phyloP scores from a whole-genome alignment of 1,140 invertebrate genomes.

The Cryptotermes secundus region DNA sequence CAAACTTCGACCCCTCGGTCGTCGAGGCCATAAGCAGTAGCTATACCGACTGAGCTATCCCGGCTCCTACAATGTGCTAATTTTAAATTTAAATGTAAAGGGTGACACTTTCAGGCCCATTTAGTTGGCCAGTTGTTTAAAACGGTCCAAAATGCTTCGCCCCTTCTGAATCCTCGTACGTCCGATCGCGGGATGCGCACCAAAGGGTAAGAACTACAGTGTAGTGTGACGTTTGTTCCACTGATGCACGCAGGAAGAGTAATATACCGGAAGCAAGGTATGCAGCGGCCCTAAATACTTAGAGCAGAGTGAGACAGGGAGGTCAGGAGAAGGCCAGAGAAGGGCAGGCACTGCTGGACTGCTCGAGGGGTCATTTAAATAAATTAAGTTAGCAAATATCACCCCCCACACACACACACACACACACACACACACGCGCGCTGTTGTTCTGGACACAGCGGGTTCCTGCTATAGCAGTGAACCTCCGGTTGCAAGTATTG shows the following conservation, averaged over 20 bases:
- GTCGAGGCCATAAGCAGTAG: no score
- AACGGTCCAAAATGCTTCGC: no score
- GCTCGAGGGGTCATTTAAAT: conserved; percentile 23
- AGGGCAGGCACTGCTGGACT: neutral
- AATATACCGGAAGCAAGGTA: neutral
- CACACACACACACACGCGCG: no score
- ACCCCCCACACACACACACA: no score
- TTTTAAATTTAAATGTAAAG: no score
- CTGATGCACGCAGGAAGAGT: neutral
- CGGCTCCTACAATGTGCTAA: no score
- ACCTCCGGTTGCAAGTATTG: neutral
- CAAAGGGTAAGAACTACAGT: neutral
- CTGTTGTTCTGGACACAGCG: neutral
- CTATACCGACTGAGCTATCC: no score
- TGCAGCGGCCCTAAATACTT: neutral
- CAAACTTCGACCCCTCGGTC: no score
- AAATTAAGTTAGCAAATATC: conserved; percentile 30
- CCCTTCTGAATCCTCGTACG: no score
- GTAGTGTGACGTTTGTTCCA: neutral
- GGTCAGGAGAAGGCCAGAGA: neutral
- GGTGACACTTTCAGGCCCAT: no score
- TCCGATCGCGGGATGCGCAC: no score
- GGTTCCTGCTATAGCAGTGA: neutral
- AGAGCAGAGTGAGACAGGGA: neutral
- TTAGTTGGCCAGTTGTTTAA: no score